Evolutionary conservation across 1,140 invertebrate species (phyloP).

Genomic region (Drosophila sechellia): DNA sequence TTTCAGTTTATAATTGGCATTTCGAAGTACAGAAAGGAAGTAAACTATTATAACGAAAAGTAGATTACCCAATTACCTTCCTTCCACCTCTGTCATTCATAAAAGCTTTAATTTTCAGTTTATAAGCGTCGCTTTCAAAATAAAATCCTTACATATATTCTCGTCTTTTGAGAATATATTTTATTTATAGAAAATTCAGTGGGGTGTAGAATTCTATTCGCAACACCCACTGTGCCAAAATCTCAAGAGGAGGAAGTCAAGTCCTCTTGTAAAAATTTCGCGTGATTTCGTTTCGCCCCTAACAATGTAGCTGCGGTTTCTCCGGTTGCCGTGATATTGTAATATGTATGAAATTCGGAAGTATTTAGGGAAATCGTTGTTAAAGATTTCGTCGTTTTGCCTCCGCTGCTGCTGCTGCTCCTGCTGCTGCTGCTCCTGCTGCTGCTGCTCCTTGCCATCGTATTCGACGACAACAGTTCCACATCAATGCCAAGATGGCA

Average conservation of each 20-base stretch:
- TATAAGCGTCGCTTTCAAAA: too few species aligned
- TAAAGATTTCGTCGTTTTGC: conserved; percentile 71
- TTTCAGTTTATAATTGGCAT: too few species aligned
- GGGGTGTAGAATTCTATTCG: not conserved
- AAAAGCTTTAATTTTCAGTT: too few species aligned
- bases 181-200: not conserved
- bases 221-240: conserved; percentile 39
- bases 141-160: too few species aligned
- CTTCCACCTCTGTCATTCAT: too few species aligned
- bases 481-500: conserved; percentile 58
- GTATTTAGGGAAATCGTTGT: conserved; percentile 83
- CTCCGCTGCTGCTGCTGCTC: conserved; percentile 9
- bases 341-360: conserved; percentile 80
- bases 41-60: too few species aligned
- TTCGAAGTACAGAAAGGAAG: too few species aligned
- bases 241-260: conserved; percentile 44
- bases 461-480: conserved; percentile 9
- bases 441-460: not conserved
- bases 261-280: conserved; percentile 74
- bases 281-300: conserved; percentile 74
- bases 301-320: conserved; percentile 68
- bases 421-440: not conserved
- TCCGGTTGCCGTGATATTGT: conserved; percentile 64
- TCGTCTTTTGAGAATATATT: too few species aligned
- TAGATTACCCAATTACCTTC: too few species aligned